phyloP scores from a whole-genome alignment of 2,888 invertebrate species.

The Caenorhabditis imperialis region DNA sequence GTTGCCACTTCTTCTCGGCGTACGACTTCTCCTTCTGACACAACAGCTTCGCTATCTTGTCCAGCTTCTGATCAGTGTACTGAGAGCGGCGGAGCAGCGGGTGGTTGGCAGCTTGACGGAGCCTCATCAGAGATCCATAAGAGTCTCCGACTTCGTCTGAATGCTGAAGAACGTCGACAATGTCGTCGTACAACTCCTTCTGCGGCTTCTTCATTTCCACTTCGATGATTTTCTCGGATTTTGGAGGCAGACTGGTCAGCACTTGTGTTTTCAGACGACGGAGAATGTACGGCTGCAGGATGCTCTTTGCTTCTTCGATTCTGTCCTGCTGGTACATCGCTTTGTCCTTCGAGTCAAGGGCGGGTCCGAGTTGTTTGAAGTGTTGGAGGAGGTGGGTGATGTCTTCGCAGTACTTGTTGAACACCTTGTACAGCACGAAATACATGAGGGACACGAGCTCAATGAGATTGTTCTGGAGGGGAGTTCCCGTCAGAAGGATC shows the following conservation, averaged over 20 bases:
- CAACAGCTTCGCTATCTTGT: slow-evolving; percentile 83
- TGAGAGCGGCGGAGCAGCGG: slow-evolving; percentile 87
- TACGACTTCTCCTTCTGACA: slow-evolving; percentile 73
- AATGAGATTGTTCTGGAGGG: slow-evolving; percentile 93
- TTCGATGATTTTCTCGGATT: slow-evolving; percentile 84
- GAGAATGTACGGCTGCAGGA: slow-evolving; percentile 95
- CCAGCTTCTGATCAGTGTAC: slow-evolving; percentile 82
- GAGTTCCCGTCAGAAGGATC: slow-evolving; percentile 93
- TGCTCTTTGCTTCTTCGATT: slow-evolving; percentile 91
- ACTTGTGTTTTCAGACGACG: slow-evolving; percentile 85
- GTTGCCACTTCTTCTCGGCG: slow-evolving; percentile 78
- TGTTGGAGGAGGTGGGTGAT: slow-evolving; percentile 68
- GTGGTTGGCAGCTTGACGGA: slow-evolving; percentile 92
- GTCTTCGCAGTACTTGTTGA: slow-evolving; percentile 71
- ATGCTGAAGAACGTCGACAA: slow-evolving; percentile 52
- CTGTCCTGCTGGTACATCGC: slow-evolving; percentile 91
- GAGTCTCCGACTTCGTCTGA: slow-evolving; percentile 41
- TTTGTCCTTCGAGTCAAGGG: slow-evolving; percentile 80
- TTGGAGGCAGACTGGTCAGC: slow-evolving; percentile 86
- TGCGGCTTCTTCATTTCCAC: slow-evolving; percentile 86
- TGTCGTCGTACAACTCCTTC: slow-evolving; percentile 83
- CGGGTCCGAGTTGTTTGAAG: slow-evolving; percentile 69
- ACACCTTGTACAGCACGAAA: slow-evolving; percentile 91
- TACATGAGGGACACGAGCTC: slow-evolving; percentile 93
- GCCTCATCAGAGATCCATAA: slow-evolving; percentile 87